Base-by-base conservation (phyloP, 2,797 vertebrate species). In the Coilia nasus region DNA sequence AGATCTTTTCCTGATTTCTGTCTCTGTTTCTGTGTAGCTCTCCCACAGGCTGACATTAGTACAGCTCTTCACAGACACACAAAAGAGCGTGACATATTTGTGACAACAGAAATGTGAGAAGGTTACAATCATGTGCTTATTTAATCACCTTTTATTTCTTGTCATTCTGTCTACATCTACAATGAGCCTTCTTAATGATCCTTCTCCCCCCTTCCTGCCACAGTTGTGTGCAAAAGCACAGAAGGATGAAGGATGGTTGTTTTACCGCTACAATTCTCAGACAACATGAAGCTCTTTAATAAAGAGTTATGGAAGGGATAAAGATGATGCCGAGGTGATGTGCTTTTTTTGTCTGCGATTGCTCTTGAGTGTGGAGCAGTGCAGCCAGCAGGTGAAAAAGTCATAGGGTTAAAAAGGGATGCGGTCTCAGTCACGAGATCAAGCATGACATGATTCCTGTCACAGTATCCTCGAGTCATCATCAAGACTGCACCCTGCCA, bases 301-400 rank as follows among this genome's bases (percentile, higher is more conserved):
- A 31, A 9, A 12, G 41, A 71, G 83, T 84, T 75, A 75, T 46
- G 56, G 6, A 78, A 82, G 59, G 81, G 89, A 86, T 89, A 82
- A 87, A 88, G 83, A 71, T 64, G 71, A 57, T 17, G n/a, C 14
- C 83, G 60, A 87, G 62, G n/a, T 35, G 56, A 86, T 60, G 14
- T 59, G 81, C 85, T 86, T 86, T 84, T 84, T 57, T 83, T 83
- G 2, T 78, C 5, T 78, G 71, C 64, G 15, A 44, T 41, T 6
- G 1, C 71, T 78, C 19, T 78, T 19, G 71, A 78, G 71, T 21
- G 71, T 41, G 7, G 71, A 78, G 31, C 3, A 21, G 57, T 17
- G 19, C 31, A 41, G 71, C 44, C 71, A 25, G 31, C 31, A 25
- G 71, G 71, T 78, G 71, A 78, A 21, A 44, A 21, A 78, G 71